A percentile compares a stretch with the other conserved stretches of the same genome.
These are phyloP conservation scores for Zophobas atratus DNA, from an alignment of 1,140 invertebrate species.

Conservation along the genomic window DNA sequence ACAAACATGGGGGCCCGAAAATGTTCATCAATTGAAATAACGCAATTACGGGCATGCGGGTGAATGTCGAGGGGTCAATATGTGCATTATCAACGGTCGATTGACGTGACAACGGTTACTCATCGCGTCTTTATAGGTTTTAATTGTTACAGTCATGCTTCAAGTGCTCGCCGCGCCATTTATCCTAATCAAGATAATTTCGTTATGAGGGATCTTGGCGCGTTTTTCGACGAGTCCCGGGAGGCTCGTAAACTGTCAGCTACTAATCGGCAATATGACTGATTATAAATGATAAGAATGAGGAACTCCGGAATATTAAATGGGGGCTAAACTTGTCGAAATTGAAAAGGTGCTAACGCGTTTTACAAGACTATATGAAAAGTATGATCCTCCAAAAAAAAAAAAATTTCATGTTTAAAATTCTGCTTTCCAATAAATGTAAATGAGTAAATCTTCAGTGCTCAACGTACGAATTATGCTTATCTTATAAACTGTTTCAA, in stretches of 20 bases:
- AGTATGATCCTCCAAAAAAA: too few relatives aligned
- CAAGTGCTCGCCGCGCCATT: background rate
- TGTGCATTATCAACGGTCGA: conserved; percentile 8
- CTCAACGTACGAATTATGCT: too few relatives aligned
- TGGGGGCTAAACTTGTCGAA: too few relatives aligned
- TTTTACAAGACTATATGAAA: too few relatives aligned
- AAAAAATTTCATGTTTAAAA: too few relatives aligned
- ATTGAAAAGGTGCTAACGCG: too few relatives aligned
- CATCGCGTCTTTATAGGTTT: conserved; percentile 25
- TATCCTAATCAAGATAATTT: conserved; percentile 11
- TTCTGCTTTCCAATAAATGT: too few relatives aligned
- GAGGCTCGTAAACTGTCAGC: background rate
- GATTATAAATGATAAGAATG: background rate
- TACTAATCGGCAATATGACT: background rate
- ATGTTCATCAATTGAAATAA: conserved; percentile 34
- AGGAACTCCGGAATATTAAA: too few relatives aligned
- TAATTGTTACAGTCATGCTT: conserved; percentile 31
- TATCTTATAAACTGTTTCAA: too few relatives aligned
- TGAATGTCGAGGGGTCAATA: conserved; percentile 7
- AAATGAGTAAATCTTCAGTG: too few relatives aligned
- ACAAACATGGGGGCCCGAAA: conserved; percentile 14
- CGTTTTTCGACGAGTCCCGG: background rate
- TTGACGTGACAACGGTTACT: conserved; percentile 16
- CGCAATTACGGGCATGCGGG: conserved; percentile 26
- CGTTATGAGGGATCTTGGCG: background rate